Conservation (phyloP, 30 jellyfish, hydroid and myxozoan species). For the Aurelia aurita complex sp. Pacific region DNA sequence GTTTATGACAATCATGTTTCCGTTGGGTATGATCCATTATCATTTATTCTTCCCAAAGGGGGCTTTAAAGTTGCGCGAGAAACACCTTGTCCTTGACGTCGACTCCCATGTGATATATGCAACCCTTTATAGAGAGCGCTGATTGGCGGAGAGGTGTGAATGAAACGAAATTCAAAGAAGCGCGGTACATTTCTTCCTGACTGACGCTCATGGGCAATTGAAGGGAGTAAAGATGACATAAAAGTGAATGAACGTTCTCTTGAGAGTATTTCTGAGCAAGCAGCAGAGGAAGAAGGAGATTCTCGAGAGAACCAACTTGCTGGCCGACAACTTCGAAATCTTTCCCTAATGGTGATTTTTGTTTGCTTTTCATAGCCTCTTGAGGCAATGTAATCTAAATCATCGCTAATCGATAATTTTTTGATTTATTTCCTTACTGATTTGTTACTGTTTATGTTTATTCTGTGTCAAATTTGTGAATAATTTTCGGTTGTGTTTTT, state of each 20-base stretch:
- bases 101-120: conserved; percentile 61
- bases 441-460: neutral
- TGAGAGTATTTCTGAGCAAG: conserved; percentile 53
- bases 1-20: no score
- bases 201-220: conserved; percentile 41
- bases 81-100: conserved; percentile 17
- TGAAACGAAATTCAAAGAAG: conserved; percentile 16
- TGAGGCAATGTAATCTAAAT: conserved; percentile 47
- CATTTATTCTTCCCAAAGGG: no score
- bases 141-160: conserved; percentile 65
- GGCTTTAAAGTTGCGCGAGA: neutral
- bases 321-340: conserved; percentile 65
- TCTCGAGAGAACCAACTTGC: conserved; percentile 77
- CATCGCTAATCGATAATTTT: neutral
- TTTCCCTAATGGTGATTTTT: conserved; percentile 71
- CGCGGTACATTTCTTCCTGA: conserved; percentile 49
- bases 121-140: conserved; percentile 4
- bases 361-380: conserved; percentile 55
- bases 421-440: neutral
- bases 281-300: conserved; percentile 78
- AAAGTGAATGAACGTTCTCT: conserved; percentile 45
- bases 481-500: conserved; percentile 3
- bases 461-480: neutral
- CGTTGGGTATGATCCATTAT: no score
- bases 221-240: conserved; percentile 15